Conservation (phyloP, 2,888 invertebrate genomes). For the Caenorhabditis virilis region DNA sequence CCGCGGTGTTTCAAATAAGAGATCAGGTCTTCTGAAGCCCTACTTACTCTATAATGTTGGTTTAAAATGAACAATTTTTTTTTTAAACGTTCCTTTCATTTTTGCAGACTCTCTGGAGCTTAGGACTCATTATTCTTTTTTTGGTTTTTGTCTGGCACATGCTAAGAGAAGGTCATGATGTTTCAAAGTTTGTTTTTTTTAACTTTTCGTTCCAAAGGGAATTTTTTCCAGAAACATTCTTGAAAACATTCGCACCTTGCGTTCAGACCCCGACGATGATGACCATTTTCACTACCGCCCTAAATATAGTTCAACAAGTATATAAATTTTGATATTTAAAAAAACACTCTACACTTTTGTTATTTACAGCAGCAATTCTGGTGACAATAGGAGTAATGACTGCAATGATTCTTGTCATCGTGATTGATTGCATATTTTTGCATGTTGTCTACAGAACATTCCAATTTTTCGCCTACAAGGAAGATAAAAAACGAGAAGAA, state of each 20-base stretch:
- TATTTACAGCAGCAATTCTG: conserved; percentile 71
- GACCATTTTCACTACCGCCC: conserved; percentile 14
- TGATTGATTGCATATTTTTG: conserved; percentile 45
- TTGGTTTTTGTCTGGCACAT: conserved; percentile 39
- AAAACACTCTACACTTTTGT: neutral
- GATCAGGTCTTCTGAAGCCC: conserved; percentile 45
- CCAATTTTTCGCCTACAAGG: conserved; percentile 44
- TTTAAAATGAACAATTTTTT: neutral
- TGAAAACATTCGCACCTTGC: conserved; percentile 25
- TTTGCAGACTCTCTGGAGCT: conserved; percentile 43
- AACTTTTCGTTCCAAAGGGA: neutral
- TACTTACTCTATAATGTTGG: conserved; percentile 51
- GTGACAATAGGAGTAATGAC: conserved; percentile 82
- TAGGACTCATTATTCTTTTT: conserved; percentile 38
- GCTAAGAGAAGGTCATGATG: conserved; percentile 25
- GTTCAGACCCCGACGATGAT: conserved; percentile 18
- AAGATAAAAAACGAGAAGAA: conserved; percentile 43
- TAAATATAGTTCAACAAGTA: conserved; percentile 22
- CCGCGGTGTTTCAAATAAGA: conserved; percentile 46
- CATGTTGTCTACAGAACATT: conserved; percentile 51
- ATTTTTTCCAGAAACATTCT: conserved; percentile 27
- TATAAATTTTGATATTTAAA: neutral
- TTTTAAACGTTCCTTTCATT: neutral
- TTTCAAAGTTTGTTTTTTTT: conserved; percentile 22
- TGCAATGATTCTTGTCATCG: conserved; percentile 78